Evolutionary conservation across 92 coral and sea anemone genomes (phyloP).

Genomic region (Porites rus): DNA sequence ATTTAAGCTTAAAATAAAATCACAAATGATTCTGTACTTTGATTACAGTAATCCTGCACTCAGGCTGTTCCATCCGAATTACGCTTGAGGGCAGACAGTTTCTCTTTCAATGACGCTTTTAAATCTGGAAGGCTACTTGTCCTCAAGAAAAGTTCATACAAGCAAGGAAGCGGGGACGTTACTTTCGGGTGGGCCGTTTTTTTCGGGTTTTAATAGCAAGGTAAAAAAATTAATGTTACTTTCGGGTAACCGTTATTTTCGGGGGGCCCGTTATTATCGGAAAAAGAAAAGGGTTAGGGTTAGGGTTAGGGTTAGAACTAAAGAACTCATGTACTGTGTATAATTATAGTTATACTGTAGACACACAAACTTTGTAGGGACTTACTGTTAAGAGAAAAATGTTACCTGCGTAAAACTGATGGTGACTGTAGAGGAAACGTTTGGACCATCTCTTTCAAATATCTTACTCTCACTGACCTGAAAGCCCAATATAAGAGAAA

Average conservation of each 20-base stretch:
- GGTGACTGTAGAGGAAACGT: slow-evolving; percentile 85
- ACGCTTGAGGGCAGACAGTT: slow-evolving; percentile 58
- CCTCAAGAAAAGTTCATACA: slow-evolving; percentile 13
- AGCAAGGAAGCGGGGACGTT: not conserved
- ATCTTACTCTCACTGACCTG: slow-evolving; percentile 94
- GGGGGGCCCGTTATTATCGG: too few species aligned
- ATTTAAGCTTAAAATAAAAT: not conserved
- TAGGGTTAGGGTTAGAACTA: too few species aligned
- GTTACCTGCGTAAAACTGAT: slow-evolving; percentile 95
- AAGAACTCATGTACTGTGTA: too few species aligned
- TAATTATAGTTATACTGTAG: too few species aligned
- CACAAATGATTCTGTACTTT: slow-evolving; percentile 42
- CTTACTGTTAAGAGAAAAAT: not conserved
- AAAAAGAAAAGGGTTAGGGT: too few species aligned
- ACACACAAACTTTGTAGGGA: too few species aligned
- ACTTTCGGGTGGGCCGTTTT: too few species aligned
- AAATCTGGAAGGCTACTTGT: slow-evolving; percentile 15
- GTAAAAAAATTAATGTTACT: too few species aligned
- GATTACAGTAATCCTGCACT: slow-evolving; percentile 24
- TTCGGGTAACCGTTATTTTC: too few species aligned
- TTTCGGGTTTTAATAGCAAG: too few species aligned
- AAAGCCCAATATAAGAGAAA: not conserved
- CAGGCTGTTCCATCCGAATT: slow-evolving; percentile 54
- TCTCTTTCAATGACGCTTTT: slow-evolving; percentile 40
- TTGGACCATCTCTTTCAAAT: slow-evolving; percentile 89